These are phyloP conservation scores for Ascidia mentula DNA, from an alignment of 23 tunicate genomes.

Conservation along the genomic window DNA sequence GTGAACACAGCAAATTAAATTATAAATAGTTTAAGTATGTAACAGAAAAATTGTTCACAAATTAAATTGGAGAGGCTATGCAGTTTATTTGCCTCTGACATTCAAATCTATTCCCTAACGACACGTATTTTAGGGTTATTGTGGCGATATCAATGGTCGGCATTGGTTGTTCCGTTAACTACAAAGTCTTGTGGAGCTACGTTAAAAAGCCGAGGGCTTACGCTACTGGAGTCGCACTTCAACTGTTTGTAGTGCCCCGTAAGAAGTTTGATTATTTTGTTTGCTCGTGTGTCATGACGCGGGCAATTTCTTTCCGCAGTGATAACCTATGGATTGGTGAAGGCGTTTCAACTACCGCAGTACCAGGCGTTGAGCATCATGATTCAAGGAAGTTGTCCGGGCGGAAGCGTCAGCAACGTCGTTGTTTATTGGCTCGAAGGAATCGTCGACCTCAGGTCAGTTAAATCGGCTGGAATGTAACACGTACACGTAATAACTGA, in stretches of 20 bases:
- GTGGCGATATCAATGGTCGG: constrained; percentile 7
- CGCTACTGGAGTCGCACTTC: background rate
- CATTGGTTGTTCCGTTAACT: background rate
- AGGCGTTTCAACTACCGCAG: constrained; percentile 26
- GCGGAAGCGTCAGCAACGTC: constrained; percentile 56
- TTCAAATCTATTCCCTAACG: too few relatives aligned
- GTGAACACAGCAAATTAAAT: too few relatives aligned
- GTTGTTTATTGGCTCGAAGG: constrained; percentile 68
- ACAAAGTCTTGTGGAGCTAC: background rate
- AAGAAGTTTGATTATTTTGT: too few relatives aligned
- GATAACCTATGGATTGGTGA: constrained; percentile 54
- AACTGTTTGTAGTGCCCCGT: constrained; percentile 8
- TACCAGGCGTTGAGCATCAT: constrained; percentile 26
- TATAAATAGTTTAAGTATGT: too few relatives aligned
- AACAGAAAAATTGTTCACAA: too few relatives aligned
- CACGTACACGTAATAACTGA: too few relatives aligned
- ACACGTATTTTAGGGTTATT: background rate
- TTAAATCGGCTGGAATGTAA: too few relatives aligned
- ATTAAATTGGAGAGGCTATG: too few relatives aligned
- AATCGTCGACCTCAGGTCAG: constrained; percentile 60
- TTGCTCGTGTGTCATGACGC: too few relatives aligned
- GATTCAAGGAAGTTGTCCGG: constrained; percentile 65
- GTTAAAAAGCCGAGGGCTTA: background rate
- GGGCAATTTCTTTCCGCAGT: constrained; percentile 13
- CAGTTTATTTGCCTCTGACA: too few relatives aligned